Evolutionary conservation across 1,140 invertebrate genomes (phyloP).

Genomic region (Bicyclus anynana): DNA sequence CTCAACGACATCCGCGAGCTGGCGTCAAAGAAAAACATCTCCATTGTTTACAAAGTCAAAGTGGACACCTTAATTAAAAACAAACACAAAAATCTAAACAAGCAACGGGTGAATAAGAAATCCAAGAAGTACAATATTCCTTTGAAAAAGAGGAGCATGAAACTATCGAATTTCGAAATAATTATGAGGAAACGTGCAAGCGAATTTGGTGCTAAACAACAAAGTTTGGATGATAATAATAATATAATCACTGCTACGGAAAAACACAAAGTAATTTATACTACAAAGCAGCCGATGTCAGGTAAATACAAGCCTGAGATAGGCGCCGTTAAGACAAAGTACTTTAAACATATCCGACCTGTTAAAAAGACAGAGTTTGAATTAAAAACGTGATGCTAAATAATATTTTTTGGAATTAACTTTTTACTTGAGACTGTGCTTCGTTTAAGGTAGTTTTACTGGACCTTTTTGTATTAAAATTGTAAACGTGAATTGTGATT

Average conservation of each 20-base stretch:
- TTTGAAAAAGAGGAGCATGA: slow-evolving; percentile 63
- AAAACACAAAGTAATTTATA: slow-evolving; percentile 27
- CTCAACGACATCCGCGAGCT: slow-evolving; percentile 44
- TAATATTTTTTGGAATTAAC: background rate
- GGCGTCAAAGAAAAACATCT: slow-evolving; percentile 41
- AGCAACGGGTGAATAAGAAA: slow-evolving; percentile 32
- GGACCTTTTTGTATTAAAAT: no score
- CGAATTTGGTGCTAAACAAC: slow-evolving; percentile 25
- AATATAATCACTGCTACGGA: slow-evolving; percentile 36
- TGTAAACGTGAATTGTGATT: no score
- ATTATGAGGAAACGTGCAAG: slow-evolving; percentile 45
- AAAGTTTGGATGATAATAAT: slow-evolving; percentile 25
- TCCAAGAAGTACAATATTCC: slow-evolving; percentile 65
- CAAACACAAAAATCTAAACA: slow-evolving; percentile 31
- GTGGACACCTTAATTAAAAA: slow-evolving; percentile 31
- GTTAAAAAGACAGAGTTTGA: slow-evolving; percentile 51
- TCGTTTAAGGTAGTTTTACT: no score
- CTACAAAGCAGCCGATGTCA: slow-evolving; percentile 34
- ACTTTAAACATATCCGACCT: slow-evolving; percentile 47
- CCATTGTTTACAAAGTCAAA: slow-evolving; percentile 47
- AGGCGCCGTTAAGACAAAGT: slow-evolving; percentile 42
- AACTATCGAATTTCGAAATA: slow-evolving; percentile 57
- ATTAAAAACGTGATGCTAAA: background rate
- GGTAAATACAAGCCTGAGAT: slow-evolving; percentile 60
- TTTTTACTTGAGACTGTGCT: no score